Evolutionary conservation across 2,797 vertebrate species (phyloP), one percentile per base, ranked within the genome.

Genomic region (Premnoplex brunnescens): DNA sequence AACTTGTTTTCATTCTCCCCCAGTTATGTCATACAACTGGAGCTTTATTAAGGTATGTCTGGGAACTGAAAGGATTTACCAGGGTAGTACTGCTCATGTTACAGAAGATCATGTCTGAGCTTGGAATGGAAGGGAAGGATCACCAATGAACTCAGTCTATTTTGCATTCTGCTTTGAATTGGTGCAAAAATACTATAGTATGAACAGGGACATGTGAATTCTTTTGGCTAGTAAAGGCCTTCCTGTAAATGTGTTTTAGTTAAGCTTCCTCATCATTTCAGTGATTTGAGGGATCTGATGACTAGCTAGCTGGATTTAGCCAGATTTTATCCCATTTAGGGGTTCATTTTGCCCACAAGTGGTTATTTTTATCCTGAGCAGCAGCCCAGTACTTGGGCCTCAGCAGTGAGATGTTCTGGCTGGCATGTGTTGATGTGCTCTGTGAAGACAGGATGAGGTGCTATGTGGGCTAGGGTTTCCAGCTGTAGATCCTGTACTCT

Each of bases 391-490:
- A 9, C 34, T n/a, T 51, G 4, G 41, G 39, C 36, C 37, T 43
- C 59, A 52, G 88, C 48, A 48, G 55, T 1, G 2, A 37, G 60
- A 34, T 27, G 26, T 52, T 72, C 28, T 41, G 51, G n/a, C 24
- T 60, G 63, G 34, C 30, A 6, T 5, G 8, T 27, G 30, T 9
- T 22, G 21, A 27, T 26, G 7, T 59, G 52, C n/a, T 49, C 30
- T 3, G 2, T 20, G 76, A 71, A 15, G 46, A 18, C 6, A 21
- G 58, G 34, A 5, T 12, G 28, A 64, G 44, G 26, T 36, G 58
- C 7, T 0, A 0, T 2, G 16, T 17, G 64, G 11, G 9, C 7
- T 7, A 58, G 27, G 7, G 2, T 32, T 89, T 63, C 62, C 46
- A 20, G 49, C n/a, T 2, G 2, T 26, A 56, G 60, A 34, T 7